Evolutionary conservation across 92 coral and sea anemone species (phyloP).

Genomic region (Paragorgia papillata): DNA sequence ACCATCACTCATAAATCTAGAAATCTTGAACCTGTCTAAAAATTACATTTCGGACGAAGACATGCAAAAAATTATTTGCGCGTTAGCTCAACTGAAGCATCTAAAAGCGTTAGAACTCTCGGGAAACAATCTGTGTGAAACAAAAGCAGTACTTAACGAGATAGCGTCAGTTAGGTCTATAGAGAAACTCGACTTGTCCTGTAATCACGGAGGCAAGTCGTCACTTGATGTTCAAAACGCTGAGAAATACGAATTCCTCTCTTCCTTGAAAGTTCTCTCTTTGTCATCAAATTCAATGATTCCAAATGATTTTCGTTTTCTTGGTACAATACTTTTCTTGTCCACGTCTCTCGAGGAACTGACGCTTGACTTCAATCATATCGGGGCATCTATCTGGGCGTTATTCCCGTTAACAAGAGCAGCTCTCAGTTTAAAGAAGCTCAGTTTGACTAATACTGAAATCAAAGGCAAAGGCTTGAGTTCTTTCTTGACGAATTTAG

Average conservation of each 20-base stretch:
- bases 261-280: neutral
- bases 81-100: neutral
- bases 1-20: neutral
- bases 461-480: neutral
- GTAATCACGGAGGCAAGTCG: neutral
- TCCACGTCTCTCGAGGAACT: neutral
- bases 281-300: neutral
- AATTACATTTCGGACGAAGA: slow-evolving; percentile 2
- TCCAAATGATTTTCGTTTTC: neutral
- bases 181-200: neutral
- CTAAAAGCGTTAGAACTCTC: neutral
- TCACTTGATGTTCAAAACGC: neutral
- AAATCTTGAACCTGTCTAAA: neutral
- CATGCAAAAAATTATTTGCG: neutral
- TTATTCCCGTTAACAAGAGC: slow-evolving; percentile 2
- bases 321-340: neutral
- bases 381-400: slow-evolving; percentile 2
- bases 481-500: neutral
- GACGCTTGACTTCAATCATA: slow-evolving; percentile 3
- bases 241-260: neutral
- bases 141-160: neutral
- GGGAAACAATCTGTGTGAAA: neutral
- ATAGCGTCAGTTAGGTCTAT: neutral
- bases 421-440: neutral
- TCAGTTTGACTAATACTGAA: neutral